Evolutionary conservation across 1,140 invertebrate genomes (phyloP), one percentile per base, ranked within the genome.

Genomic region (Spodoptera litura): DNA sequence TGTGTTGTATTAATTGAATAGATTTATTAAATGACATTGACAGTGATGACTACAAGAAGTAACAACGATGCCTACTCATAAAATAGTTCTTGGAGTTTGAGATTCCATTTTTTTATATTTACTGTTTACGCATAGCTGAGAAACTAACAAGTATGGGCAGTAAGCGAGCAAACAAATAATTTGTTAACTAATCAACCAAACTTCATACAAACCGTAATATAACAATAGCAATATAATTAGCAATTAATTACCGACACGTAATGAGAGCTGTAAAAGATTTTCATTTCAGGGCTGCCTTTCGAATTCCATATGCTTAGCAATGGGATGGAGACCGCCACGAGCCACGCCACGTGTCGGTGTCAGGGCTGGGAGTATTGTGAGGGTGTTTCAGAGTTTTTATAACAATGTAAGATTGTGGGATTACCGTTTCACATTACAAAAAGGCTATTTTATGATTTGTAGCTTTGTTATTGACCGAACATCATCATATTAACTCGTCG

Each of bases 231-330:
- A 25, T 20, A 12, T 8, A 71, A 15, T n/a, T 71, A 56, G 68
- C 13, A 71, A 71, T n/a, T 38, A 53, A 71, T 38, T 4, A 55
- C 4, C 49, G 4, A 72, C 31, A 78, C 77, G 56, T 78, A 78
- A 78, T 78, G 64, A 15, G 25, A 20, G 12, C 58, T 2, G 4
- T n/a, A 31, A 62, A 72, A 78, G 77, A 71, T 78, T 72, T 78
- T 78, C 77, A 72, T 78, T 78, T 78, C 58, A 62, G 35, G 9
- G 53, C 58, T 64, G 51, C 68, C 77, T 15, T 15, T 15, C 49
- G 77, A 49, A 72, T 78, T 78, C 77, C 68, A 72, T 78, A 78
- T 78, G 77, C 77, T 64, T 73, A 61, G 68, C 66, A 73, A 72
- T 78, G 62, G 56, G 72, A 75, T 75, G 31, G 51, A 75, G 59